A percentile compares a stretch with the other conserved stretches of the same genome.
These are phyloP conservation scores for Cairina moschata DNA, from an alignment of 2,113 vertebrate species.

Conservation along the genomic window DNA sequence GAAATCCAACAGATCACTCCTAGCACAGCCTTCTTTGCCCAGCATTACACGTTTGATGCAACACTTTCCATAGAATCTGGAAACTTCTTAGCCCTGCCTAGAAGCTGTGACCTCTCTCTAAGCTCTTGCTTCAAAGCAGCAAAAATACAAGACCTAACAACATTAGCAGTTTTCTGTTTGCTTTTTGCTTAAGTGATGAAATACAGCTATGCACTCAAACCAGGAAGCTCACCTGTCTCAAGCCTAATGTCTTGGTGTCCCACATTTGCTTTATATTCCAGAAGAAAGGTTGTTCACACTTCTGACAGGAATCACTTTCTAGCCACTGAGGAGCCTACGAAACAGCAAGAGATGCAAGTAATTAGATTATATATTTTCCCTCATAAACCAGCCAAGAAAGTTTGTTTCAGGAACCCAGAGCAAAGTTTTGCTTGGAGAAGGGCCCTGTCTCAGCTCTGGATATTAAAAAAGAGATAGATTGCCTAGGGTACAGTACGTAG, in stretches of 20 bases:
- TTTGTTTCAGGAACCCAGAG: neutral
- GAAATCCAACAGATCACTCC: neutral
- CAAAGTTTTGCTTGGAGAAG: neutral
- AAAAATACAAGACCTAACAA: neutral
- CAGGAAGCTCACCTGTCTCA: conserved; percentile 87
- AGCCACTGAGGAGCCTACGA: conserved; percentile 94
- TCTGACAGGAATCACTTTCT: conserved; percentile 97
- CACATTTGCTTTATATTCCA: conserved; percentile 99
- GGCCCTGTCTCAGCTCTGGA: neutral
- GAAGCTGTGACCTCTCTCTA: neutral
- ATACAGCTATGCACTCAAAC: neutral
- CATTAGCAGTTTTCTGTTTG: neutral
- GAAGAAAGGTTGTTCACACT: conserved; percentile 97
- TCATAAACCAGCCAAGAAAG: neutral
- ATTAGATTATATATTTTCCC: neutral
- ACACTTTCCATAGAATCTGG: neutral
- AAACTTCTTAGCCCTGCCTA: neutral
- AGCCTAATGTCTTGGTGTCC: conserved; percentile 93
- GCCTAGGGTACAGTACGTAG: neutral
- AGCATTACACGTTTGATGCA: neutral
- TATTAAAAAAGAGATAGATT: neutral
- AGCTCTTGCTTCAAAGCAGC: conserved; percentile 9
- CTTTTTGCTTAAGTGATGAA: neutral
- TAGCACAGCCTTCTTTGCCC: neutral
- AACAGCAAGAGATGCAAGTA: neutral